phyloP scores from a whole-genome alignment of 2,113 vertebrate species.

The Callaeas wilsoni region DNA sequence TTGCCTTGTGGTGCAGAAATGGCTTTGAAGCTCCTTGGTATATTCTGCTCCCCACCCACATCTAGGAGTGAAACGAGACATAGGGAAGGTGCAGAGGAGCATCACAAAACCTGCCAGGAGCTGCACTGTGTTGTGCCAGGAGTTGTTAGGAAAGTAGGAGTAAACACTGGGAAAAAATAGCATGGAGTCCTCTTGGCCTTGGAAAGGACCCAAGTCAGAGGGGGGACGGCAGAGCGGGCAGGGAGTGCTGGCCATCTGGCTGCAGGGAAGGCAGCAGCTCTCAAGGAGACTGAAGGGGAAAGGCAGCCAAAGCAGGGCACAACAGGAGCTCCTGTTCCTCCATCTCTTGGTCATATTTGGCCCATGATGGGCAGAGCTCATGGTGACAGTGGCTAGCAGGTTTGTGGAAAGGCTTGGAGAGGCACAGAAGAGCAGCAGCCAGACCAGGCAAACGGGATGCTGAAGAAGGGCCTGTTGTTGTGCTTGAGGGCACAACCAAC shows the following conservation, averaged over 20 bases:
- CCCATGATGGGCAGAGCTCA: not conserved
- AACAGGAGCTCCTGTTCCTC: not conserved
- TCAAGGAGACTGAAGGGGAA: not conserved
- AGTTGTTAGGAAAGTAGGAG: not conserved
- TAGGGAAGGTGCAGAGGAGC: not conserved
- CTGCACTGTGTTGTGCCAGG: not conserved
- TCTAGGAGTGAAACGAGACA: not conserved
- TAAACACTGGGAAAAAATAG: not conserved
- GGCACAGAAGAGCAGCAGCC: not conserved
- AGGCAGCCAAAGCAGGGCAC: not conserved
- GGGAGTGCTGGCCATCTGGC: not conserved
- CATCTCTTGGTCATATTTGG: not conserved
- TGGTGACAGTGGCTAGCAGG: not conserved
- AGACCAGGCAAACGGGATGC: not conserved
- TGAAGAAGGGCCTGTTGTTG: rapidly evolving
- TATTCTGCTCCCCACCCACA: not conserved
- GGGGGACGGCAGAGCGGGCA: not conserved
- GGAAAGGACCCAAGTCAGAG: not conserved
- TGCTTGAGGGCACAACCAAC: not conserved
- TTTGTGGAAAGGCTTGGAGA: not conserved
- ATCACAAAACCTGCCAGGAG: not conserved
- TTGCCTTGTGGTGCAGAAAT: not conserved
- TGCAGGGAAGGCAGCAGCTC: not conserved
- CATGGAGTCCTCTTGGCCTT: not conserved
- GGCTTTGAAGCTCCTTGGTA: not conserved